These are phyloP conservation scores for Anhinga anhinga DNA, from an alignment of 2,113 vertebrate genomes.

Conservation along the genomic window DNA sequence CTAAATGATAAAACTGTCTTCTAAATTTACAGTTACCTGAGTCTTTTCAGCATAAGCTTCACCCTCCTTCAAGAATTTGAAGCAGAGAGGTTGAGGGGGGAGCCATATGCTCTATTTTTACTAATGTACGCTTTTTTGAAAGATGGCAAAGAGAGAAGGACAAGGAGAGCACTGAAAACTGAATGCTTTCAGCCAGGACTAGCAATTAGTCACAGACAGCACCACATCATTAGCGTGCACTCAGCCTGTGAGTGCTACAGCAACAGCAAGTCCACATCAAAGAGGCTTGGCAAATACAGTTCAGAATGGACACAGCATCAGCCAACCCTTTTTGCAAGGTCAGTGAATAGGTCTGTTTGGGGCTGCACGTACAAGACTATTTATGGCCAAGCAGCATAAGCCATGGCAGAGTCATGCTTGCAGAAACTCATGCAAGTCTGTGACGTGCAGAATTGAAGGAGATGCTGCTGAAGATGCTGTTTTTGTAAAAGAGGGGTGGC, in stretches of 20 bases:
- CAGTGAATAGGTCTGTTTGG: no score
- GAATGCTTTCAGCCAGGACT: neutral
- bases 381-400: neutral
- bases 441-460: fast-evolving
- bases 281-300: neutral
- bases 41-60: neutral
- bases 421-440: neutral
- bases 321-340: neutral
- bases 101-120: neutral
- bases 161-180: neutral
- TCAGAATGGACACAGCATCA: neutral
- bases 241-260: neutral
- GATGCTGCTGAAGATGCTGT: neutral
- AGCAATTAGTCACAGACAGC: neutral
- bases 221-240: neutral
- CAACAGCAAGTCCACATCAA: neutral
- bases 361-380: fast-evolving
- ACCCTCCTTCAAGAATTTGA: no score
- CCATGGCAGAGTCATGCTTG: neutral
- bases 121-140: neutral
- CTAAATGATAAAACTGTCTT: neutral
- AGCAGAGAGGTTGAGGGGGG: neutral
- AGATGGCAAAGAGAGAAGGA: neutral
- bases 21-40: neutral
- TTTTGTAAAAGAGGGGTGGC: neutral